A percentile compares a stretch with the other conserved stretches of the same genome.
phyloP scores from a whole-genome alignment of 2,888 invertebrate genomes.

The Cataglyphis rosenhaueri region DNA sequence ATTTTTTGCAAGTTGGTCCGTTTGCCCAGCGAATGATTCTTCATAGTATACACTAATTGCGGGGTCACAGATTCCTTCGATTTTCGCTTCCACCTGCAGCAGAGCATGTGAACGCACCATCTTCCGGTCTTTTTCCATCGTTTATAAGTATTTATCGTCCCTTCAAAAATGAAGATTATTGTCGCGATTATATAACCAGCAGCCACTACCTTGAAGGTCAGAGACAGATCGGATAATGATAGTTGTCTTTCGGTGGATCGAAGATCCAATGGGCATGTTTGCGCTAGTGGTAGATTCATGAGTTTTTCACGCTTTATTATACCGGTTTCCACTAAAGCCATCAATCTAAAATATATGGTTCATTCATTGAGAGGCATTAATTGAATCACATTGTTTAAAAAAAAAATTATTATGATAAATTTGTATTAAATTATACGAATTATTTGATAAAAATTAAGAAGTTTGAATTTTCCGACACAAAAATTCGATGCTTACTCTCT shows the following conservation, averaged over 20 bases:
- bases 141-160: not conserved
- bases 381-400: not conserved
- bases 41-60: slow-evolving; percentile 3
- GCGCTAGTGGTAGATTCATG: slow-evolving; percentile 90
- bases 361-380: not conserved
- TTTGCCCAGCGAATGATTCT: not conserved
- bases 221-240: slow-evolving; percentile 91
- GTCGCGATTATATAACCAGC: slow-evolving; percentile 89
- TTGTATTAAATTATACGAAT: not conserved
- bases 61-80: slow-evolving; percentile 12
- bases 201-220: slow-evolving; percentile 92
- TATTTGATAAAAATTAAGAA: not conserved
- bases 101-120: slow-evolving; percentile 56
- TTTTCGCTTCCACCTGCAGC: slow-evolving; percentile 9
- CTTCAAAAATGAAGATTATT: slow-evolving; percentile 90
- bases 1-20: slow-evolving; percentile 52
- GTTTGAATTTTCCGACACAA: not conserved
- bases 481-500: slow-evolving; percentile 87
- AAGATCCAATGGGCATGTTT: slow-evolving; percentile 93
- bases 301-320: slow-evolving; percentile 90
- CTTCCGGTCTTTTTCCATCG: not conserved
- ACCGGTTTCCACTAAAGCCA: slow-evolving; percentile 91
- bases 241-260: slow-evolving; percentile 93
- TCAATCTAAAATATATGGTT: slow-evolving; percentile 86
- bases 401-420: not conserved